A percentile compares a stretch with the other conserved stretches of the same genome.
These are phyloP conservation scores for Podotricha telesiphe DNA, from an alignment of 2,888 invertebrate species.

Conservation along the genomic window DNA sequence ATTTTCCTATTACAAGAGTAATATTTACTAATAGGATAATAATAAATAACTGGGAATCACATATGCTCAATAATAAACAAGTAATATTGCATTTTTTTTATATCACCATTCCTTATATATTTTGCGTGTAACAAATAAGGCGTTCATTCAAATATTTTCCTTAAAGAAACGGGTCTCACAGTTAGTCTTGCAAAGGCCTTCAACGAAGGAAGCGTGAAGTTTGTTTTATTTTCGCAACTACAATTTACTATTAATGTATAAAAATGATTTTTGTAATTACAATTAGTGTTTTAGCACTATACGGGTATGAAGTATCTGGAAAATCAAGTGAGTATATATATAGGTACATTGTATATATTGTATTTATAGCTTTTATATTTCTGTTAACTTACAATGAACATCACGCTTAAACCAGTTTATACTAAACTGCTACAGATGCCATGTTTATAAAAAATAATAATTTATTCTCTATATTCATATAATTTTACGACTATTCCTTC, in stretches of 20 bases:
- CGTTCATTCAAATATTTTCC: conserved; percentile 10
- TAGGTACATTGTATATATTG: neutral
- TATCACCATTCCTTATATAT: neutral
- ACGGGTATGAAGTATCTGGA: neutral
- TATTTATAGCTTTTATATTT: neutral
- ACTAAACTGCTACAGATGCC: neutral
- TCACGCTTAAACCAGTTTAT: conserved; percentile 3
- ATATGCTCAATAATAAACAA: neutral
- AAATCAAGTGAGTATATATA: conserved; percentile 3
- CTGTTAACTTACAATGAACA: neutral
- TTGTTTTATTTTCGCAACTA: neutral
- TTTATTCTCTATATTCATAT: neutral
- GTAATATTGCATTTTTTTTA: neutral
- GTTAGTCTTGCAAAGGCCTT: conserved; percentile 9
- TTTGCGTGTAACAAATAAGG: neutral
- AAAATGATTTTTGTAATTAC: conserved; percentile 3
- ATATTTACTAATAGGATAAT: neutral
- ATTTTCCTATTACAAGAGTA: neutral
- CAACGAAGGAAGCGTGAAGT: conserved; percentile 6
- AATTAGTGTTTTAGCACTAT: conserved; percentile 1
- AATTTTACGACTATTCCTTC: neutral
- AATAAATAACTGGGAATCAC: neutral
- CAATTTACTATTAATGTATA: neutral
- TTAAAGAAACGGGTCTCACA: conserved; percentile 16
- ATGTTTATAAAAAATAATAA: neutral